phyloP scores from a whole-genome alignment of 2,888 invertebrate species.

The Monochamus alternatus region DNA sequence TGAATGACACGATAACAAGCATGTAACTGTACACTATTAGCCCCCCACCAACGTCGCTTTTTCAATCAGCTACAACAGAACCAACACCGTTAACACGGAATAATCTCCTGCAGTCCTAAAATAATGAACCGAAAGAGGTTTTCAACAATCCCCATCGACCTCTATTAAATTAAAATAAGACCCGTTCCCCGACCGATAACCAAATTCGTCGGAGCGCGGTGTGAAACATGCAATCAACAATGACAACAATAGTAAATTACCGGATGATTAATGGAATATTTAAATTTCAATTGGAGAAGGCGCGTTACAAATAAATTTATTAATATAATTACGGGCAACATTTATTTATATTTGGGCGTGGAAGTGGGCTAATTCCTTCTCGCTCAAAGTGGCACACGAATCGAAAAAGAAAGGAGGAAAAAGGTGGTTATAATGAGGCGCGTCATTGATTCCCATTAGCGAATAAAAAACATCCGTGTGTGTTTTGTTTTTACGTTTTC shows the following conservation, averaged over 20 bases:
- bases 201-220: slow-evolving; percentile 32
- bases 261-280: slow-evolving; percentile 34
- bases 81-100: slow-evolving; percentile 6
- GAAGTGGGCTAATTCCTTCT: slow-evolving; percentile 30
- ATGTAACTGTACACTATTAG: neutral
- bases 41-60: slow-evolving; percentile 1
- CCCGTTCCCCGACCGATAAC: slow-evolving; percentile 27
- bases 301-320: slow-evolving; percentile 34
- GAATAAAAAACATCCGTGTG: neutral
- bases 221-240: slow-evolving; percentile 35
- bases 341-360: slow-evolving; percentile 38
- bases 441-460: slow-evolving; percentile 22
- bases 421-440: neutral
- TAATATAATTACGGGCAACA: slow-evolving; percentile 29
- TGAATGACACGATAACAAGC: slow-evolving; percentile 6
- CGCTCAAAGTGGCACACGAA: slow-evolving; percentile 6
- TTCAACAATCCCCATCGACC: slow-evolving; percentile 21
- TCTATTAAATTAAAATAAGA: slow-evolving; percentile 22
- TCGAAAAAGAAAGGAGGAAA: slow-evolving; percentile 29
- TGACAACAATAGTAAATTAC: slow-evolving; percentile 35
- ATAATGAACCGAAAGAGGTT: slow-evolving; percentile 17
- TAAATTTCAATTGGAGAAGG: slow-evolving; percentile 37
- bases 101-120: slow-evolving; percentile 8
- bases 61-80: slow-evolving; percentile 3
- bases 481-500: neutral